Conservation (phyloP, 2,797 vertebrate genomes). For the Tangara arthus region DNA sequence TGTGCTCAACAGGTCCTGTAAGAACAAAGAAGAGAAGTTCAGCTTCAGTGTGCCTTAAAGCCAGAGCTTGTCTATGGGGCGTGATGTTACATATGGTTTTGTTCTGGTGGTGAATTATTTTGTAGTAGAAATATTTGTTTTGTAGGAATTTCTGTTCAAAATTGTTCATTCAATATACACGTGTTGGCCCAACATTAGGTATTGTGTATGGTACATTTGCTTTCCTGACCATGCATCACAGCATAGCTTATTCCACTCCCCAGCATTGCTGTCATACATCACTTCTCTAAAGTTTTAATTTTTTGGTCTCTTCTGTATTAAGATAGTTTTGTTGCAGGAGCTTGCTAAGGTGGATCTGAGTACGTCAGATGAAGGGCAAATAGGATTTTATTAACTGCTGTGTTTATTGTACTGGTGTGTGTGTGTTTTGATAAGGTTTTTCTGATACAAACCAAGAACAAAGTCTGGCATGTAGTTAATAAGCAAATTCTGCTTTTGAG, state of each 20-base stretch:
- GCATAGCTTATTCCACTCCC: background rate
- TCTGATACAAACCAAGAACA: constrained; percentile 17
- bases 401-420: constrained; percentile 10
- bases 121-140: background rate
- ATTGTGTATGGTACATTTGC: background rate
- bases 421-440: constrained; percentile 30
- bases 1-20: background rate
- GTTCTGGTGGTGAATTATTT: background rate
- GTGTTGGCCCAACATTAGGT: background rate
- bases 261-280: background rate
- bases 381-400: background rate
- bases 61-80: background rate
- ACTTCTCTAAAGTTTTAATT: background rate
- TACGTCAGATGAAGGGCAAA: background rate
- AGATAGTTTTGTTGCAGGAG: background rate
- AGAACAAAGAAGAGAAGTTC: background rate
- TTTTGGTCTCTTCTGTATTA: background rate
- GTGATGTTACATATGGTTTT: background rate
- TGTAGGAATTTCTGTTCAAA: background rate
- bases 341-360: background rate
- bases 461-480: constrained; percentile 44
- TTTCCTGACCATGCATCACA: background rate
- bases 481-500: constrained; percentile 5
- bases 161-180: background rate
- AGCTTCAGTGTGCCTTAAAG: background rate